These are phyloP conservation scores for Palloptera scutellata DNA, from an alignment of 2,888 invertebrate genomes.

Conservation along the genomic window DNA sequence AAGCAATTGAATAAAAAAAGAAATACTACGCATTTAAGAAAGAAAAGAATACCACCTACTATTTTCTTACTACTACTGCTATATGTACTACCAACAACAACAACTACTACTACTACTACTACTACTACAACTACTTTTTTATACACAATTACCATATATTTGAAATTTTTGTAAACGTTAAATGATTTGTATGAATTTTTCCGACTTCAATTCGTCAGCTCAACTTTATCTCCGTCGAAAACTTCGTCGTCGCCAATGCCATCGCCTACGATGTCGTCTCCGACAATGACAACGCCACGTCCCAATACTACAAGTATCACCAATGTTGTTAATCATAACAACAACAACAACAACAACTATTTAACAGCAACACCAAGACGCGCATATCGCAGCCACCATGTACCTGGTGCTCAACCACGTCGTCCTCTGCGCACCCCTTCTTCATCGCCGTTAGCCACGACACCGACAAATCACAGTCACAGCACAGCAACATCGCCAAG, in stretches of 20 bases:
- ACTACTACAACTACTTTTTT: not conserved
- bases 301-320: slow-evolving; percentile 28
- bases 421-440: slow-evolving; percentile 62
- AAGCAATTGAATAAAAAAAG: not conserved
- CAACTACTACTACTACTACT: not conserved
- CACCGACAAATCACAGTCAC: slow-evolving; percentile 51
- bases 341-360: slow-evolving; percentile 44
- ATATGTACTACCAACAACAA: not conserved
- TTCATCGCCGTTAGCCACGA: slow-evolving; percentile 62
- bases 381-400: slow-evolving; percentile 48
- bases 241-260: slow-evolving; percentile 12
- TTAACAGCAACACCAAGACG: slow-evolving; percentile 50
- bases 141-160: too few species aligned
- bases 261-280: slow-evolving; percentile 26
- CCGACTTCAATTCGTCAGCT: slow-evolving; percentile 37
- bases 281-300: too few species aligned
- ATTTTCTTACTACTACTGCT: not conserved
- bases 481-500: slow-evolving; percentile 61
- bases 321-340: slow-evolving; percentile 40
- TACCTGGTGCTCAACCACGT: slow-evolving; percentile 54
- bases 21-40: not conserved
- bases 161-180: too few species aligned
- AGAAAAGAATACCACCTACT: not conserved
- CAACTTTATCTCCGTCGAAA: slow-evolving; percentile 34
- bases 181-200: slow-evolving; percentile 14